phyloP scores from a whole-genome alignment of 2,888 invertebrate genomes.

The Andrena praecox region DNA sequence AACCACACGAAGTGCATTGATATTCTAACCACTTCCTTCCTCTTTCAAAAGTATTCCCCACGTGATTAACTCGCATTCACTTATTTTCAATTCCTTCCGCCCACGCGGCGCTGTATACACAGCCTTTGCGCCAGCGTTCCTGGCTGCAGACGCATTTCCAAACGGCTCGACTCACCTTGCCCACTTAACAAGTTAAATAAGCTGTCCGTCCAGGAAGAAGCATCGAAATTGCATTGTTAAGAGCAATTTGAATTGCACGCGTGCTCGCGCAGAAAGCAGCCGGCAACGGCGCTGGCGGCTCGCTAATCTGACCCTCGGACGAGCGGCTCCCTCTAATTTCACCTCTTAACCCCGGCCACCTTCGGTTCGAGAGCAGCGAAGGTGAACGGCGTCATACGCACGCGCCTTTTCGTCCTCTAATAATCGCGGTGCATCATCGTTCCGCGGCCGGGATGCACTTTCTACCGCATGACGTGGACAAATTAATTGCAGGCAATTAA shows the following conservation, averaged over 20 bases:
- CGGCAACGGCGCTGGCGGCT: neutral
- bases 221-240: neutral
- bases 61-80: no score
- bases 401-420: constrained; percentile 46
- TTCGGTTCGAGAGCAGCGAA: constrained; percentile 29
- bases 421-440: constrained; percentile 35
- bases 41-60: no score
- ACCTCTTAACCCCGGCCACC: constrained; percentile 71
- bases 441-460: constrained; percentile 40
- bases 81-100: neutral
- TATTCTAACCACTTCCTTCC: no score
- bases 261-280: constrained; percentile 8
- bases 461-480: constrained; percentile 59
- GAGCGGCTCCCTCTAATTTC: constrained; percentile 60
- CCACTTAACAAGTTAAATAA: neutral
- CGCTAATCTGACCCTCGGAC: constrained; percentile 48
- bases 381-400: constrained; percentile 59
- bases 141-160: no score
- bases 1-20: no score
- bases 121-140: no score
- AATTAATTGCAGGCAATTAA: constrained; percentile 59
- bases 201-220: neutral
- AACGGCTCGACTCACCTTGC: no score
- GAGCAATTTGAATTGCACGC: neutral
- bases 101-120: neutral